Evolutionary conservation across 2,888 invertebrate species (phyloP).

Genomic region (Notodonta dromedarius): DNA sequence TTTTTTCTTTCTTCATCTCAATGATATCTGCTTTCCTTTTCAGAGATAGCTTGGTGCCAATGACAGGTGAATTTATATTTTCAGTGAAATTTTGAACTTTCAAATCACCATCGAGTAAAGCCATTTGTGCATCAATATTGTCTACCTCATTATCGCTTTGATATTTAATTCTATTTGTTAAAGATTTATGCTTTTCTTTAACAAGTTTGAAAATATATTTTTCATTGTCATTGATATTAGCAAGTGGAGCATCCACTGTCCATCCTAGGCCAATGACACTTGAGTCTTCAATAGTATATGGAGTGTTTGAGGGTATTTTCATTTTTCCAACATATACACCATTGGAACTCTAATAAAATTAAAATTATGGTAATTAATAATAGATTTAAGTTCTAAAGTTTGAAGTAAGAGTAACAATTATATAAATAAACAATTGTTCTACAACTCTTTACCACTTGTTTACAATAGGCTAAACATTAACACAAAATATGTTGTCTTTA

Average conservation of each 20-base stretch:
- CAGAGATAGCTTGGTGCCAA: conserved; percentile 40
- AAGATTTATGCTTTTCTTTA: conserved; percentile 41
- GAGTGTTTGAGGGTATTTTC: conserved; percentile 61
- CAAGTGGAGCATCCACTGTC: conserved; percentile 54
- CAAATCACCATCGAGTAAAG: conserved; percentile 32
- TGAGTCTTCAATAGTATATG: conserved; percentile 61
- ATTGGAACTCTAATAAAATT: conserved; percentile 83
- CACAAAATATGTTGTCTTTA: too few species aligned
- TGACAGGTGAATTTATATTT: conserved; percentile 31
- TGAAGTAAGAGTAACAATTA: too few species aligned
- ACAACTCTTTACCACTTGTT: too few species aligned
- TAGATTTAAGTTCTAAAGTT: too few species aligned
- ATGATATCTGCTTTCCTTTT: conserved; percentile 56
- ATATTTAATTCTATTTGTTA: conserved; percentile 53
- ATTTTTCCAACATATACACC: conserved; percentile 82
- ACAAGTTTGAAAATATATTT: conserved; percentile 69
- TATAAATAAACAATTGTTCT: too few species aligned
- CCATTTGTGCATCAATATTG: conserved; percentile 52
- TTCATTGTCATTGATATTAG: conserved; percentile 58
- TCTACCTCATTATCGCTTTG: conserved; percentile 60
- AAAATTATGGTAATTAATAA: too few species aligned
- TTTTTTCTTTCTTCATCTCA: conserved; percentile 39
- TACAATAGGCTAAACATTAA: too few species aligned
- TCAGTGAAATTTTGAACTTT: conserved; percentile 6
- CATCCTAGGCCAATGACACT: conserved; percentile 84